These are phyloP conservation scores for Periplaneta americana DNA, from an alignment of 1,140 invertebrate species.

Conservation along the genomic window DNA sequence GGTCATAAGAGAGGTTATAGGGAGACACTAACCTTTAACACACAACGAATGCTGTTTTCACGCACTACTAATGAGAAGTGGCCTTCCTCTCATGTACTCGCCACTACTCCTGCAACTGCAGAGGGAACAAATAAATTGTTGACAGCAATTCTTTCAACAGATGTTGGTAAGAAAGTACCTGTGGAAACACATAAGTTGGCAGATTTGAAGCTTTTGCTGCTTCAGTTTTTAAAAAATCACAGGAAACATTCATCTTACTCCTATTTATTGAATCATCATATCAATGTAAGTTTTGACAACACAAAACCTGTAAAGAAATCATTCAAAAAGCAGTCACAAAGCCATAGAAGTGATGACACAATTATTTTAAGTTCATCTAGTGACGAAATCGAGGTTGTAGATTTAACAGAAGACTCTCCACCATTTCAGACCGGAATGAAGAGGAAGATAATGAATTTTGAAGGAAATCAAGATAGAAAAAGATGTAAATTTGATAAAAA, in stretches of 20 bases:
- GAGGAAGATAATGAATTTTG: no score
- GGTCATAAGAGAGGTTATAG: not conserved
- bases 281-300: not conserved
- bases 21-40: not conserved
- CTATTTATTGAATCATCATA: not conserved
- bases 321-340: no score
- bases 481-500: no score
- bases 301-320: not conserved
- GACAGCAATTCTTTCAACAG: not conserved
- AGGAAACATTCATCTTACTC: not conserved
- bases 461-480: no score
- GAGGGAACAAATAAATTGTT: not conserved
- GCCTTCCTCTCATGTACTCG: not conserved
- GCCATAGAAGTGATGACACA: no score
- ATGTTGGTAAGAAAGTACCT: not conserved
- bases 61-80: not conserved
- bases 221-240: not conserved
- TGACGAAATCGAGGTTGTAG: no score
- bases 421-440: no score
- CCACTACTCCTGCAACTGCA: not conserved
- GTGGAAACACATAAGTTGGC: not conserved
- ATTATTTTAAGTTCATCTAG: no score
- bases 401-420: no score
- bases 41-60: not conserved
- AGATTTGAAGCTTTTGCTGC: not conserved